Percentiles rank a stretch among this genome's conserved stretches.
These are phyloP conservation scores for Latrodectus hesperus DNA, from an alignment of 2,888 invertebrate species.

Conservation along the genomic window DNA sequence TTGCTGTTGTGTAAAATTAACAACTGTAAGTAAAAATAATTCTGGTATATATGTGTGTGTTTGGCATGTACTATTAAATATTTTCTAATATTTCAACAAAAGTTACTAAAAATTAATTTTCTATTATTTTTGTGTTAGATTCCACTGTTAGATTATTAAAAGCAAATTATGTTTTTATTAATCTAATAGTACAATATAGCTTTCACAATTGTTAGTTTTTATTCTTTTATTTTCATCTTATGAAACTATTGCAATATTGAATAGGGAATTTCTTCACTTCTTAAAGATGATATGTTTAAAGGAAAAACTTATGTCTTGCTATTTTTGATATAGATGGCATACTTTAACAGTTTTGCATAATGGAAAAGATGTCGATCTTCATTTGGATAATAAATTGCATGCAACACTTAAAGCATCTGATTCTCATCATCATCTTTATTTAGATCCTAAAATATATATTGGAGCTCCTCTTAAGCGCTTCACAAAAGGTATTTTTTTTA, in stretches of 20 bases:
- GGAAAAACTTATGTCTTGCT: not conserved
- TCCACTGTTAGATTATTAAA: no score
- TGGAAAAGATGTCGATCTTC: slow-evolving; percentile 83
- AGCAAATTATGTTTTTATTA: no score
- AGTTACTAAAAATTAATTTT: no score
- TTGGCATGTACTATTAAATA: no score
- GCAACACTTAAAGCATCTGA: slow-evolving; percentile 82
- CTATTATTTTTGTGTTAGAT: no score
- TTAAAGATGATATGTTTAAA: not conserved
- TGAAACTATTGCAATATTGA: not conserved
- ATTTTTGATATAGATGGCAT: slow-evolving; percentile 81
- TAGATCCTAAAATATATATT: slow-evolving; percentile 95
- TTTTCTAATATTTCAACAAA: no score
- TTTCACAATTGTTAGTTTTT: no score
- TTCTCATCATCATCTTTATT: slow-evolving; percentile 83
- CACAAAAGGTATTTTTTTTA: slow-evolving; percentile 57
- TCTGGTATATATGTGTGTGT: no score
- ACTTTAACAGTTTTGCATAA: slow-evolving; percentile 90
- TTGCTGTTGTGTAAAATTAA: no score
- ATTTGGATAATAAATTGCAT: slow-evolving; percentile 84
- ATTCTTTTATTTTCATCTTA: no score
- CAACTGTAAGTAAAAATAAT: no score
- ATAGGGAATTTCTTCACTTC: not conserved
- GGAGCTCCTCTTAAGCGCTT: slow-evolving; percentile 81
- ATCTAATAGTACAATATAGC: no score